Base-by-base conservation (phyloP, 2,888 invertebrate genomes). In the Lochmaea crataegi region DNA sequence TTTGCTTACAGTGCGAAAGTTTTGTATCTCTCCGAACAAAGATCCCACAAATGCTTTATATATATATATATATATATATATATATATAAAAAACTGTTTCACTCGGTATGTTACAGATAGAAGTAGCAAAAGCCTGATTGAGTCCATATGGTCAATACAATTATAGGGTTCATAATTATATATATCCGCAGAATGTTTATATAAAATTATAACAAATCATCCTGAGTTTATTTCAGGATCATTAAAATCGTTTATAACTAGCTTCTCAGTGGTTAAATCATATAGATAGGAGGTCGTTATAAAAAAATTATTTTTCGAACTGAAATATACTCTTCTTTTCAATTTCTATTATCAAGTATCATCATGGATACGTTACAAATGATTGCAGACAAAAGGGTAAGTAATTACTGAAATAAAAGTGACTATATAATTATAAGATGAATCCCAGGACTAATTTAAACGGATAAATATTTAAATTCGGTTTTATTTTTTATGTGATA, bases 101-200 rank as follows among this genome's bases (percentile, higher is more conserved):
- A 45, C 42, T 14, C 12, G 4, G 51, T n/a, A 51, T n/a, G n/a
- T 7, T n/a, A 16, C 51, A 51, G n/a, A n/a, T n/a, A 51, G 51
- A 14, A 51, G 12, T 45, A 45, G 42, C n/a, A 0, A 48, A 14
- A 22, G 26, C 12, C 14, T 57, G 26, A 57, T 57, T n/a, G n/a
- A 38, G n/a, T 60, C 38, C 60, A n/a, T 60, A 32, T 60, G 26
- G 60, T 38, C 7, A 38, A 60, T 32, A 38, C 6, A 60, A 60
- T 58, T 58, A 32, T n/a, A 38, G 60, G n/a, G 32, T 32, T 60
- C n/a, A 60, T 38, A 60, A 60, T 32, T 60, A 32, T 60, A 18
- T 53, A 60, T 60, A 60, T 60, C 60, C 60, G 32, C 16, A n/a
- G 2, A 32, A 60, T 60, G 60, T 60, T 60, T 60, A 60, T 60